These are phyloP conservation scores for Congeria kusceri DNA, from an alignment of 2,888 invertebrate species.

Conservation along the genomic window DNA sequence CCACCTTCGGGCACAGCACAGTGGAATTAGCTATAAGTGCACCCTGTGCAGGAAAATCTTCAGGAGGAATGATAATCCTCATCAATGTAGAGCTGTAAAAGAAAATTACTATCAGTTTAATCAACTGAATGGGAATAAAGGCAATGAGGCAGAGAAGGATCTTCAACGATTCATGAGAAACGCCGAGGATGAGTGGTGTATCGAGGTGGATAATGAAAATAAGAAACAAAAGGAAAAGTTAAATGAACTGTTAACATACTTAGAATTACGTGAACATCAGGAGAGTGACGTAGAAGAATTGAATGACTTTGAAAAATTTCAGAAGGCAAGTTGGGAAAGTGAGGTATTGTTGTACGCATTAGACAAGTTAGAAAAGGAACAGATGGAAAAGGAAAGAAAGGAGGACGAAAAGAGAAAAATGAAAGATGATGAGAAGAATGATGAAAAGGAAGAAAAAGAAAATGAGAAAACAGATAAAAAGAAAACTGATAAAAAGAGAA, in stretches of 20 bases:
- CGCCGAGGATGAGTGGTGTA: neutral
- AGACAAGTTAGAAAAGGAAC: conserved; percentile 1
- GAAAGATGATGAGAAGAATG: too few species aligned
- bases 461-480: too few species aligned
- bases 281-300: neutral
- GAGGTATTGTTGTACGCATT: neutral
- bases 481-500: too few species aligned
- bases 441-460: too few species aligned
- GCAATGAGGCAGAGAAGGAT: too few species aligned
- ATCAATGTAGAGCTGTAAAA: too few species aligned
- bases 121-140: too few species aligned
- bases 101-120: too few species aligned
- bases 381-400: conserved; percentile 1
- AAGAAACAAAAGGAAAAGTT: neutral
- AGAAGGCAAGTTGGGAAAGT: conserved; percentile 8
- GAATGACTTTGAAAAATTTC: conserved; percentile 3
- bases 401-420: conserved; percentile 12
- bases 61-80: too few species aligned
- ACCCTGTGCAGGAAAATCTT: neutral
- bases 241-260: neutral
- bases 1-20: conserved; percentile 10
- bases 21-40: conserved; percentile 6
- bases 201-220: neutral
- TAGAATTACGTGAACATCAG: neutral
- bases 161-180: neutral